Conservation (phyloP, 2,797 vertebrate genomes). For the Chloroceryle inda region DNA sequence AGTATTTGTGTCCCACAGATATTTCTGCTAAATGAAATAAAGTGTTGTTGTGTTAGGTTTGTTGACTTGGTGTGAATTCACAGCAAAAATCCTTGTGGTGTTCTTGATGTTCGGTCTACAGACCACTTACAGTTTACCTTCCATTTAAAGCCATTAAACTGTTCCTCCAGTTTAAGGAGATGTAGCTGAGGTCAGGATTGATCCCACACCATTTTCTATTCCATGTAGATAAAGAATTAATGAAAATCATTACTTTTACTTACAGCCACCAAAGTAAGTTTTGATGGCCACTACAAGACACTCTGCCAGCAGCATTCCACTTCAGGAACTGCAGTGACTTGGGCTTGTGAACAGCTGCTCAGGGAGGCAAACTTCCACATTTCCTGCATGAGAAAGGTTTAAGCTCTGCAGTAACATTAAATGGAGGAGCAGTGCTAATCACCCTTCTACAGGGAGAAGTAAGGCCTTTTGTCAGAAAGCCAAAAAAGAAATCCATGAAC, state of each 20-base stretch:
- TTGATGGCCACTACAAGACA: neutral
- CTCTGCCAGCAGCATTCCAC: neutral
- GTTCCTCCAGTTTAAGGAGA: neutral
- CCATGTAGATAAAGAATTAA: neutral
- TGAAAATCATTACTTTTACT: neutral
- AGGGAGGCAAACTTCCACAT: neutral
- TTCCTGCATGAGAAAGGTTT: neutral
- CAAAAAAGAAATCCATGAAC: neutral
- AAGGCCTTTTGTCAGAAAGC: neutral
- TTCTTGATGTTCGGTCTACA: neutral
- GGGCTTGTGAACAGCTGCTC: neutral
- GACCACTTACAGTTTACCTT: neutral
- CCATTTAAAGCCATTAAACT: neutral
- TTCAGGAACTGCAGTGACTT: neutral
- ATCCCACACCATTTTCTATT: neutral
- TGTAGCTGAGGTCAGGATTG: neutral
- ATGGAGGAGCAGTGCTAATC: neutral
- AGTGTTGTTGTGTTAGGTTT: constrained; percentile 15
- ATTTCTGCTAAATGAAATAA: neutral
- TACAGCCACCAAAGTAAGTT: neutral
- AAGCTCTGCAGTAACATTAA: neutral
- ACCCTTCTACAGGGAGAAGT: neutral
- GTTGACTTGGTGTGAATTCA: constrained; percentile 20
- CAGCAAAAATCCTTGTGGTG: constrained; percentile 22
- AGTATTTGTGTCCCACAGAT: neutral